phyloP scores from a whole-genome alignment of 2,113 vertebrate species.

The Anoura caudifer region DNA sequence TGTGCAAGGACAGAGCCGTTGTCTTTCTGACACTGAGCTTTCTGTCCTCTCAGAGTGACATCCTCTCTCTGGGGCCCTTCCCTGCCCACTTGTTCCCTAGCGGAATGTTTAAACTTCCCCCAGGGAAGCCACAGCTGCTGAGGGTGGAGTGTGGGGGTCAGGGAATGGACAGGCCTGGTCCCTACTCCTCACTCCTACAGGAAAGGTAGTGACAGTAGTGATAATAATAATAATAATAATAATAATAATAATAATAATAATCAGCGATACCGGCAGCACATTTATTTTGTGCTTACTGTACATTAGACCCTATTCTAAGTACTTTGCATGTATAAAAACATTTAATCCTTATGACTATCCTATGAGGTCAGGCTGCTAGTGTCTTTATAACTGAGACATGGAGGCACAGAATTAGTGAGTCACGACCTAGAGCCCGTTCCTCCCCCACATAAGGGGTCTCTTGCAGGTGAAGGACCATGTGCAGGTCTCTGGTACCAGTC shows the following conservation, averaged over 20 bases:
- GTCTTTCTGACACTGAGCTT: background rate
- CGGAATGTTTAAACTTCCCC: background rate
- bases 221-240: background rate
- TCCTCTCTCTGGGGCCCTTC: background rate
- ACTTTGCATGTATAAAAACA: background rate
- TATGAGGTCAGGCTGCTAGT: background rate
- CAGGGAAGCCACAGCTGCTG: background rate
- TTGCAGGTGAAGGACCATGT: background rate
- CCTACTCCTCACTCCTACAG: background rate
- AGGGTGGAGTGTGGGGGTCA: fast-evolving
- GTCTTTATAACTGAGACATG: background rate
- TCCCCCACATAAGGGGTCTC: background rate
- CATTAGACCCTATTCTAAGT: background rate
- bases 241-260: background rate
- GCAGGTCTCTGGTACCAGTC: background rate
- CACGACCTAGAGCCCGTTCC: background rate
- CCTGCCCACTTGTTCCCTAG: background rate
- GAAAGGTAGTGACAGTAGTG: background rate
- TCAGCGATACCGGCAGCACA: background rate
- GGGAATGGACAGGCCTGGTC: background rate
- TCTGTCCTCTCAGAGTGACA: background rate
- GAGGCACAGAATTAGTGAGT: background rate
- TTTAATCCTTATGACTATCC: background rate
- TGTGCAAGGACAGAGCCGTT: background rate
- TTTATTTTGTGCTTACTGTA: background rate